phyloP scores from a whole-genome alignment of 2,888 invertebrate genomes.

The Oscheius sp. region DNA sequence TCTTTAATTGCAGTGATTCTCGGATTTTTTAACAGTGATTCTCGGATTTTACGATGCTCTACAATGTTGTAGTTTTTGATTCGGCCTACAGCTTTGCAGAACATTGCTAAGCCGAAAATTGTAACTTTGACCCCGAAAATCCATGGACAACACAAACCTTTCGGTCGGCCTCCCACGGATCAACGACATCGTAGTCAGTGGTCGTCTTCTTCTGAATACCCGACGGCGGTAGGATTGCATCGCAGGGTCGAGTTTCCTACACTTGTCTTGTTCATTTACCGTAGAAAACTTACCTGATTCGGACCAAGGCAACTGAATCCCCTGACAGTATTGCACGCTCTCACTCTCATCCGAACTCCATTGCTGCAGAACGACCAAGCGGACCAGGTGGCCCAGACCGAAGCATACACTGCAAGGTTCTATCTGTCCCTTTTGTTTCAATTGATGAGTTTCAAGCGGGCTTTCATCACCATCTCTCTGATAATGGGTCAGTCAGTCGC shows the following conservation, averaged over 20 bases:
- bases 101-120: too few species aligned
- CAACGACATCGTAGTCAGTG: slow-evolving; percentile 62
- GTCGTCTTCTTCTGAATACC: neutral
- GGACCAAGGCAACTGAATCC: slow-evolving; percentile 71
- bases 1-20: too few species aligned
- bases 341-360: slow-evolving; percentile 68
- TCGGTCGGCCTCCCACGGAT: slow-evolving; percentile 71
- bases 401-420: slow-evolving; percentile 66
- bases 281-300: slow-evolving; percentile 55
- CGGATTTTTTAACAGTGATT: too few species aligned
- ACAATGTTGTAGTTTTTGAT: too few species aligned
- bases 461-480: slow-evolving; percentile 21
- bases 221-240: slow-evolving; percentile 22
- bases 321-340: slow-evolving; percentile 72
- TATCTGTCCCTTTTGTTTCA: neutral
- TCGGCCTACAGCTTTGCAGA: too few species aligned
- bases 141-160: neutral
- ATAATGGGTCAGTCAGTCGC: slow-evolving; percentile 34
- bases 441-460: slow-evolving; percentile 14
- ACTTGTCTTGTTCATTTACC: too few species aligned
- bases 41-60: too few species aligned
- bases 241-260: slow-evolving; percentile 47
- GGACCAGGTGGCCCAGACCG: slow-evolving; percentile 73
- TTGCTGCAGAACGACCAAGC: slow-evolving; percentile 72
- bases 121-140: too few species aligned